These are phyloP conservation scores for Ochlodes sylvanus DNA, from an alignment of 2,888 invertebrate genomes.

Conservation along the genomic window DNA sequence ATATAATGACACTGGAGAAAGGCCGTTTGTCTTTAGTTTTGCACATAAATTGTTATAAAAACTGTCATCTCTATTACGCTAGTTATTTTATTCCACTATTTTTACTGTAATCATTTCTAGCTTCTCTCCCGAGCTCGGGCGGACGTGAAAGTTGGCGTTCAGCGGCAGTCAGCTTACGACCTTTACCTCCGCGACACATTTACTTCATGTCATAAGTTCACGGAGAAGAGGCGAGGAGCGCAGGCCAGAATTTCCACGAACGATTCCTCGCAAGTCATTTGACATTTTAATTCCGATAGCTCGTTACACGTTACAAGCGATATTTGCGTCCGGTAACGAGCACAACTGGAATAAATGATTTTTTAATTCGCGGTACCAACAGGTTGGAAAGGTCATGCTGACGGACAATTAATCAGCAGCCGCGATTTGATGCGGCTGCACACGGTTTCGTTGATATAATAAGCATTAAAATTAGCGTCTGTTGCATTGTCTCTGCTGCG, in stretches of 20 bases:
- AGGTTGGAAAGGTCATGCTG: constrained; percentile 7
- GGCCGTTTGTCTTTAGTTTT: constrained; percentile 24
- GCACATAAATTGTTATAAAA: constrained; percentile 25
- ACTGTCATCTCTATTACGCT: constrained; percentile 20
- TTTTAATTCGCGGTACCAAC: constrained; percentile 21
- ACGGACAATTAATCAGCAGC: constrained; percentile 1
- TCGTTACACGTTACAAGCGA: neutral
- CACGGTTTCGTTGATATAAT: neutral
- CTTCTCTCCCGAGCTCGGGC: constrained; percentile 4
- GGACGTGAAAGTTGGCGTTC: constrained; percentile 33
- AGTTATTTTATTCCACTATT: constrained; percentile 21
- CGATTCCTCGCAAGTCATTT: constrained; percentile 21
- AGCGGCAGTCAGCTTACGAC: constrained; percentile 14
- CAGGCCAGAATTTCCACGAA: constrained; percentile 22
- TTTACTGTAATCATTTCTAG: constrained; percentile 18
- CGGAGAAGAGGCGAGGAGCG: neutral
- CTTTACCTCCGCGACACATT: constrained; percentile 29
- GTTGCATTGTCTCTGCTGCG: too few species aligned
- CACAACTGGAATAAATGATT: constrained; percentile 21
- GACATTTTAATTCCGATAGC: constrained; percentile 34
- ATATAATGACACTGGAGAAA: constrained; percentile 24
- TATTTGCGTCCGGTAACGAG: constrained; percentile 20
- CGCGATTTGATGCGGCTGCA: neutral
- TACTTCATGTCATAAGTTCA: constrained; percentile 29
- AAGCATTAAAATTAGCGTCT: too few species aligned